Conservation (phyloP, 2,888 invertebrate genomes). For the Nymphalis polychloros region DNA sequence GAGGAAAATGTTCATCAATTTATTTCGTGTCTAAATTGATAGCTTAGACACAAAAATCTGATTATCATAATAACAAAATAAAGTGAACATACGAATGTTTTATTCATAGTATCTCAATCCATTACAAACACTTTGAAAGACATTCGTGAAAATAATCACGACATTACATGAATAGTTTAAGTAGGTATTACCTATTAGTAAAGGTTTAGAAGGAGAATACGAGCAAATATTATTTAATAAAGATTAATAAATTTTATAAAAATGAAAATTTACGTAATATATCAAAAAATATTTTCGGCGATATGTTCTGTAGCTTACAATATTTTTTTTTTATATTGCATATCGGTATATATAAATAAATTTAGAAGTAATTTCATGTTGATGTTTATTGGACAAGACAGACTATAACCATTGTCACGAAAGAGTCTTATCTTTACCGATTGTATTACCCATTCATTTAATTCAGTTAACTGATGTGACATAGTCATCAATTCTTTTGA, state of each 20-base stretch:
- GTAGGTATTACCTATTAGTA: too few species aligned
- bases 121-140: neutral
- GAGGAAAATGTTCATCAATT: slow-evolving; percentile 6
- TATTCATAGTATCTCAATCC: slow-evolving; percentile 6
- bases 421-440: slow-evolving; percentile 18
- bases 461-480: slow-evolving; percentile 8
- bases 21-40: neutral
- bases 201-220: too few species aligned
- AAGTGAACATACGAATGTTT: neutral
- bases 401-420: slow-evolving; percentile 19
- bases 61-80: slow-evolving; percentile 2
- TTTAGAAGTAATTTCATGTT: slow-evolving; percentile 9
- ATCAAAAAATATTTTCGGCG: too few species aligned
- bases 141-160: neutral
- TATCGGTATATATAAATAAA: neutral
- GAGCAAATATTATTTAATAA: too few species aligned
- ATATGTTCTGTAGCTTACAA: too few species aligned
- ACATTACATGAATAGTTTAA: too few species aligned
- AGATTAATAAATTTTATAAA: too few species aligned
- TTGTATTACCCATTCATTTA: slow-evolving; percentile 18
- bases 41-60: neutral
- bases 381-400: slow-evolving; percentile 14
- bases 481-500: neutral
- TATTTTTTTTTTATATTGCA: too few species aligned
- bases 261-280: too few species aligned